Percentiles rank a stretch among this genome's conserved stretches.
phyloP scores from a whole-genome alignment of 2,113 vertebrate species.

The Rhegmatorhina hoffmannsi region DNA sequence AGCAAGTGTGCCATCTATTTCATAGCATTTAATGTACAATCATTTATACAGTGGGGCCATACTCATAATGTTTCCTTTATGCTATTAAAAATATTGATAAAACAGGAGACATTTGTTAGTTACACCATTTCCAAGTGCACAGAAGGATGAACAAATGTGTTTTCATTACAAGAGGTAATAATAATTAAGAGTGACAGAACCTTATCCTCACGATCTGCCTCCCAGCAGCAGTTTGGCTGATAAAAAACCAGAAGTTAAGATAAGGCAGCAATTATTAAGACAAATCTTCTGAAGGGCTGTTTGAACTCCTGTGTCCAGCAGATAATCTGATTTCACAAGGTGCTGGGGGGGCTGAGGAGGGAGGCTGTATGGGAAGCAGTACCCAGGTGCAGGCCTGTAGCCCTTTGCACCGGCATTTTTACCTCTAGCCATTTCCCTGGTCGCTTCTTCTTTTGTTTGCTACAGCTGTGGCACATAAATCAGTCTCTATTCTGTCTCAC shows the following conservation, averaged over 20 bases:
- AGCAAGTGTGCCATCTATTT: not conserved
- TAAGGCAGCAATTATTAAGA: conserved; percentile 71
- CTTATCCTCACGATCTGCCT: conserved; percentile 65
- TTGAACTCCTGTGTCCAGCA: conserved; percentile 65
- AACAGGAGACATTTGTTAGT: conserved; percentile 34
- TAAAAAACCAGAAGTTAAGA: conserved; percentile 68
- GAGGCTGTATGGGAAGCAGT: conserved; percentile 28
- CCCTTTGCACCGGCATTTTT: conserved; percentile 70
- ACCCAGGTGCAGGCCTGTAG: conserved; percentile 79
- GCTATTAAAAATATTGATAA: conserved; percentile 56
- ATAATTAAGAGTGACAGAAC: conserved; percentile 69
- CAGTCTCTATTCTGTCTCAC: conserved; percentile 61
- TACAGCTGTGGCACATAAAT: conserved; percentile 72
- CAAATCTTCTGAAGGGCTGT: conserved; percentile 69
- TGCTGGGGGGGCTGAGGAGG: conserved; percentile 5
- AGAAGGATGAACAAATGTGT: conserved; percentile 51
- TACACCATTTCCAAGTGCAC: conserved; percentile 45
- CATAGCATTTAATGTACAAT: conserved; percentile 19
- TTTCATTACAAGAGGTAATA: conserved; percentile 66
- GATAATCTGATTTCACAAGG: conserved; percentile 74
- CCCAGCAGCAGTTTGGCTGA: conserved; percentile 59
- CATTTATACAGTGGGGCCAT: not conserved
- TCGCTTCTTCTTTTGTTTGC: conserved; percentile 68
- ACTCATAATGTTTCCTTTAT: not conserved
- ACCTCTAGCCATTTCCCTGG: conserved; percentile 65